A percentile compares a stretch with the other conserved stretches of the same genome.
Conservation (phyloP, 2,113 vertebrate genomes). For the Trogon surrucura region DNA sequence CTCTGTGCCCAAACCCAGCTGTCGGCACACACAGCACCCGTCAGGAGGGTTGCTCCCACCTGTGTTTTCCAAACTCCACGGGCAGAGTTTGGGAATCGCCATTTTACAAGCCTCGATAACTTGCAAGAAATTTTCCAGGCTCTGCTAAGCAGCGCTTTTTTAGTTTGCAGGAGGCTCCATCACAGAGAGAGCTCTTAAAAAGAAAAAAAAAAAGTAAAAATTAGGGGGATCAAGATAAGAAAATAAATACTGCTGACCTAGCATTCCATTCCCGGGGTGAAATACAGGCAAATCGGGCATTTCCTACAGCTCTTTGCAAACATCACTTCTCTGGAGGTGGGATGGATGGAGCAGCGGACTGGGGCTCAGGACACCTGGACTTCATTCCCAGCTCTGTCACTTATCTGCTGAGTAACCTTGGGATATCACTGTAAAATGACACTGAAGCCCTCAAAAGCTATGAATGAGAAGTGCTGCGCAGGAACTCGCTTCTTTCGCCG, state of each 20-base stretch:
- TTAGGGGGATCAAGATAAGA: constrained; percentile 28
- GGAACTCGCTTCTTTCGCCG: not conserved
- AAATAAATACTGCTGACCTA: constrained; percentile 44
- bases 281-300: not conserved
- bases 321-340: not conserved
- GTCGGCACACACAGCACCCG: too few relatives aligned
- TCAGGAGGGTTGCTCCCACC: not conserved
- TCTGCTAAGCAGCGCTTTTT: not conserved
- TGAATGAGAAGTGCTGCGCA: not conserved
- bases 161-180: not conserved
- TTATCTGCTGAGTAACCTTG: constrained; percentile 14
- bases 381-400: constrained; percentile 15
- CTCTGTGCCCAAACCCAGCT: not conserved
- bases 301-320: not conserved
- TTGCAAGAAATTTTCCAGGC: not conserved
- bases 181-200: not conserved
- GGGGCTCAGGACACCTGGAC: not conserved
- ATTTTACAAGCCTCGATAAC: too few relatives aligned
- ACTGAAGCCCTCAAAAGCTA: not conserved
- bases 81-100: not conserved
- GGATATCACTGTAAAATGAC: not conserved
- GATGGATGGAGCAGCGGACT: not conserved
- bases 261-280: constrained; percentile 1
- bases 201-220: constrained; percentile 19
- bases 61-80: not conserved